Base-by-base conservation (phyloP, 2,888 invertebrate genomes). In the Amitus sp. region DNA sequence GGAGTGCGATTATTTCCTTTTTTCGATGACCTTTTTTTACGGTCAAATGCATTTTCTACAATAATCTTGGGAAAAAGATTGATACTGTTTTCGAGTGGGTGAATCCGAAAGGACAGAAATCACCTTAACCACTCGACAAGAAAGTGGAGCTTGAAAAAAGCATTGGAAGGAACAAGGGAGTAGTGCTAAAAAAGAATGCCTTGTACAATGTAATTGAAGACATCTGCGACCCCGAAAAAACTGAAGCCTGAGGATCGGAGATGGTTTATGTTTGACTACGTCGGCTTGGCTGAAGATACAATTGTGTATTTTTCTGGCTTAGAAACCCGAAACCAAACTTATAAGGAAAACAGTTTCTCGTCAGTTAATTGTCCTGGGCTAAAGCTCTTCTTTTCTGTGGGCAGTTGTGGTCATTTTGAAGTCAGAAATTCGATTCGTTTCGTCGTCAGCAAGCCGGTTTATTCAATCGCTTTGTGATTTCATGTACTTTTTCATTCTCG, bases 201-300 rank as follows among this genome's bases (percentile, higher is more conserved):
- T 64, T 64, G 70, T 66, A 67, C 58, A 68, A 55, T 69, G 73
- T 75, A 75, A 75, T 75, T 75, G 75, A 72, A 68, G 74, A 69
- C 74, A 76, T 74, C 75, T 75, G 74, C 73, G 75, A 74, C 74
- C 74, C 68, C 71, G 67, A 69, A 69, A 58, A 73, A 74, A 75
- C 73, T 75, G 73, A 75, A 61, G 59, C 62, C 65, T 61, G 64
- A 69, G 65, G 68, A 68, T 67, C 68, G 68, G 62, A 34, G 28
- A 50, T 3, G 42, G 39, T 15, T 12, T 17, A 39, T 20, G 39
- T 48, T 48, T 48, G 7, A 37, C 15, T 4, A 2, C 17, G 30
- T 20, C 13, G 20, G 34, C 37, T 12, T 20, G 10, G 20, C 20
- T 20, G 42, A 42, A 42, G 5, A 19, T 4, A 10, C 18, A 42